Base-by-base conservation (phyloP, 2,113 vertebrate species). In the Hymenochirus boettgeri region DNA sequence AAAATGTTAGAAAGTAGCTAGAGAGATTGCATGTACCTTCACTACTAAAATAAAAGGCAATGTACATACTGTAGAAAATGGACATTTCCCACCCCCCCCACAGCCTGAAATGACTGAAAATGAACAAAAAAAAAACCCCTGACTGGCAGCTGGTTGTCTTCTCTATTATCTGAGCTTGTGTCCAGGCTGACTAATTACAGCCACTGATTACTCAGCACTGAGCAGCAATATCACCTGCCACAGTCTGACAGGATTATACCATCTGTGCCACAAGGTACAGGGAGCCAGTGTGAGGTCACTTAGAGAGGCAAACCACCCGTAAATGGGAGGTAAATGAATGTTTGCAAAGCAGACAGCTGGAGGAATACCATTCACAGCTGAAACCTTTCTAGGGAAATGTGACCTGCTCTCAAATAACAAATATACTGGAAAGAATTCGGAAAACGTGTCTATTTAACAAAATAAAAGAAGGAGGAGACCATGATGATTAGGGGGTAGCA, bases 131-230 rank as follows among this genome's bases (percentile, higher is more conserved):
- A n/a, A 79, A 76, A 58, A 71, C 75, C 76, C 74, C 79, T 85
- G 83, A 83, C 83, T 80, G 76, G 88, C 90, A 92, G 92, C 91
- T 93, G 91, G 88, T 85, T 86, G 83, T 72, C 81, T 90, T 83
- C 75, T 79, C 79, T 77, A 84, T 88, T 88, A 89, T 86, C 84
- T 80, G 79, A 83, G 80, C 63, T 79, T 79, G 77, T 31, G 82
- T 85, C 83, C 86, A 87, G 85, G 75, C 87, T 75, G 75, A 82
- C 86, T 93, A 94, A 96, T 96, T 92, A 91, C 82, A 94, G 87
- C 80, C 87, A 77, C 83, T 90, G 87, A 92, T 90, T 89, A 86
- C 84, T 89, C 83, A 89, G 88, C 81, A 86, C 80, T 78, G 76
- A 85, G 80, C 76, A 70, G 76, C 74, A 69, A 83, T 78, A 75